These are phyloP conservation scores for Dysmachus trigonus DNA, from an alignment of 2,888 invertebrate genomes.

Conservation along the genomic window DNA sequence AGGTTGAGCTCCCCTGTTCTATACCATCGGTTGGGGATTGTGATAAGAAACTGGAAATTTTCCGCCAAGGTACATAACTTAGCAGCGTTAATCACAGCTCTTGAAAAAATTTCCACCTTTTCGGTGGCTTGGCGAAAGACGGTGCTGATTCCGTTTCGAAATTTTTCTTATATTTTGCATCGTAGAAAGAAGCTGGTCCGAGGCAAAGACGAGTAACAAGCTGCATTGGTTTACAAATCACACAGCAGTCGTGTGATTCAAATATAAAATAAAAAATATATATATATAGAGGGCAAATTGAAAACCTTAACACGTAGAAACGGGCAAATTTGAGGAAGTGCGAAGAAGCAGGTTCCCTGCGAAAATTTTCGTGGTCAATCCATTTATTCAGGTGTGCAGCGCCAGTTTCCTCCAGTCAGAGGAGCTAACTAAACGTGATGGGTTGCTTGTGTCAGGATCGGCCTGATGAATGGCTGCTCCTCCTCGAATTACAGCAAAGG, in stretches of 20 bases:
- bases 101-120: constrained; percentile 22
- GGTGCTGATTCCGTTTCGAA: background rate
- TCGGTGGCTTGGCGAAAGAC: background rate
- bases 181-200: background rate
- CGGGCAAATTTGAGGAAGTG: background rate
- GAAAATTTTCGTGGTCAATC: background rate
- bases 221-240: constrained; percentile 43
- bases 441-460: background rate
- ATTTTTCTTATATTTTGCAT: background rate
- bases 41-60: constrained; percentile 2
- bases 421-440: background rate
- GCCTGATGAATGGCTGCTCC: background rate
- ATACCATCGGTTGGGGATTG: background rate
- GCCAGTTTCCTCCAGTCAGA: background rate
- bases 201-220: background rate
- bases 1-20: no score
- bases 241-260: constrained; percentile 43
- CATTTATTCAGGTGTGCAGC: background rate
- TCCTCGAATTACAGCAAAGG: background rate
- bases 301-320: constrained; percentile 36
- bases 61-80: background rate
- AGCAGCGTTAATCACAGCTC: constrained; percentile 24
- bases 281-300: constrained; percentile 34
- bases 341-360: background rate
- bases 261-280: constrained; percentile 44